Evolutionary conservation across 2,888 invertebrate genomes (phyloP), one percentile per base, ranked within the genome.

Genomic region (Noctua pronuba): DNA sequence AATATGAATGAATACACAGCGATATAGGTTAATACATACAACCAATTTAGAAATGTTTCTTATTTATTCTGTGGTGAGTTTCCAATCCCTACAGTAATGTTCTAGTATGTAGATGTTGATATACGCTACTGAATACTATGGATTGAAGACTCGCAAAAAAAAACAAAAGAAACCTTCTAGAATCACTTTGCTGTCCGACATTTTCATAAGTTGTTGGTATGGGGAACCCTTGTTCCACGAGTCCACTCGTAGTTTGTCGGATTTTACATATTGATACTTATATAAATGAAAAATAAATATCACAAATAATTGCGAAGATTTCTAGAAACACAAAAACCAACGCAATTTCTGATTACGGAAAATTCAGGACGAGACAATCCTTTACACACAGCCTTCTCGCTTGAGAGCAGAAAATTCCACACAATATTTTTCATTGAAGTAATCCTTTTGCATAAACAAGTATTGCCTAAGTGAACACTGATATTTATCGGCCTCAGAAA

Each of bases 401-500:
- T 35, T 52, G 5, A 44, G 18, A 7, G 18, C 35, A 28, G 10
- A 73, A 73, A 62, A 46, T 38, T 73, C 28, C 24, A n/a, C 18
- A 64, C 16, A n/a, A 52, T 60, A 41, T 75, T n/a, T 67, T 55
- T 44, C 31, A 66, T 44, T 38, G 13, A 44, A 60, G 28, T 58
- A 35, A 24, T 52, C n/a, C 0, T 75, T 60, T 44, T 46, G 31
- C 24, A 28, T 46, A 62, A n/a, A 75, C 49, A 38, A 68, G n/a
- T 46, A 64, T 46, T n/a, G 58, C 10, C 31, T 80, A 71, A 77
- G 62, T 44, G 62, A 52, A 71, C n/a, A 82, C 62, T 28, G 64
- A 75, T 81, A 82, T 85, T 85, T 82, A 70, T 82, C 18, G 66
- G 21, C 24, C 49, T n/a, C 11, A 64, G 46, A 67, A 71, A 79